Evolutionary conservation across 92 coral and sea anemone genomes (phyloP).

Genomic region (Phenganax subtilis): DNA sequence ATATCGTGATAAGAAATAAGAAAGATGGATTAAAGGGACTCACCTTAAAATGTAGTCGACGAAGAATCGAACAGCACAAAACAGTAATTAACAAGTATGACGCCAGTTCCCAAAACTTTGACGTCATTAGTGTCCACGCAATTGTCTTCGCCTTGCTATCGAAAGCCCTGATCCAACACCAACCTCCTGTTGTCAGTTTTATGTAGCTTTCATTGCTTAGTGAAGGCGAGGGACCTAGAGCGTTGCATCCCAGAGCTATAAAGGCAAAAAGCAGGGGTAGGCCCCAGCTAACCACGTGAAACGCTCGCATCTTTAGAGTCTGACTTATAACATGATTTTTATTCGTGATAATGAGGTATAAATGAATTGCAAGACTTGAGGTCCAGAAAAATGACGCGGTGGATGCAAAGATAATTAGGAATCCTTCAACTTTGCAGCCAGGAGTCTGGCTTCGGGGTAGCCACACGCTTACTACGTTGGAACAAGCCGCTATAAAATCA

Average conservation of each 20-base stretch:
- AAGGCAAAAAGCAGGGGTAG: conserved; percentile 9
- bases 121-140: conserved; percentile 32
- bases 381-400: conserved; percentile 41
- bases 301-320: background rate
- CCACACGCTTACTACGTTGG: conserved; percentile 30
- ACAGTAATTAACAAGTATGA: conserved; percentile 22
- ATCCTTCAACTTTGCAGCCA: conserved; percentile 23
- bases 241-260: conserved; percentile 7
- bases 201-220: background rate
- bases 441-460: background rate
- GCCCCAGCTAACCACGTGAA: conserved; percentile 25
- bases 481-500: conserved; percentile 12
- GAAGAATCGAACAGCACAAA: background rate
- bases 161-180: conserved; percentile 28
- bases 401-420: conserved; percentile 14
- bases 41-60: conserved; percentile 12
- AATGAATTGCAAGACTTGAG: conserved; percentile 21
- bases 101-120: conserved; percentile 22
- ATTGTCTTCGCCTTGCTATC: background rate
- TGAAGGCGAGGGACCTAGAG: conserved; percentile 21
- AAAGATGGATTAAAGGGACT: background rate
- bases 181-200: conserved; percentile 29
- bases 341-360: conserved; percentile 16
- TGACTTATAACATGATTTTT: background rate
- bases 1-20: too few relatives aligned